phyloP scores from a whole-genome alignment of 2,797 vertebrate species.

The Silurus aristotelis region DNA sequence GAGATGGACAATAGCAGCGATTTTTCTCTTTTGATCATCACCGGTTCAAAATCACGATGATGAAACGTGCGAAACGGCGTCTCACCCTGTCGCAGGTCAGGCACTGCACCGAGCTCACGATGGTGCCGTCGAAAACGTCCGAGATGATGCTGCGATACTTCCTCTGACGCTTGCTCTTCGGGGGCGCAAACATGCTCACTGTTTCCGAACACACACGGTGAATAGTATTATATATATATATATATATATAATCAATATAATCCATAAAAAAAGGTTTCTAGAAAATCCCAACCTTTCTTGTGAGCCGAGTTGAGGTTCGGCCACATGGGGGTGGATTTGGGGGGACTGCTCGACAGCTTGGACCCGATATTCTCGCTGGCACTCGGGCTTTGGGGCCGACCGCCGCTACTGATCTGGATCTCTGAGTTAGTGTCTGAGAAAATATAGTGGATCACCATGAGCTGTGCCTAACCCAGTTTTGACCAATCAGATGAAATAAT shows the following conservation, averaged over 20 bases:
- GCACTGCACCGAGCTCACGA: constrained; percentile 97
- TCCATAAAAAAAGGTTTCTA: too few species aligned
- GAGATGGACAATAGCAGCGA: constrained; percentile 39
- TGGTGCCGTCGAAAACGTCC: constrained; percentile 96
- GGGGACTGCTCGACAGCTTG: constrained; percentile 87
- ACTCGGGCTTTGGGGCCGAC: constrained; percentile 77
- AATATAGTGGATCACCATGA: background rate
- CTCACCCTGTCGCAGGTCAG: constrained; percentile 97
- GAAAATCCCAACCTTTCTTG: constrained; percentile 79
- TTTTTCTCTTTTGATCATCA: too few species aligned
- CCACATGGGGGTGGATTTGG: constrained; percentile 83
- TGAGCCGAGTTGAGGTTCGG: constrained; percentile 79
- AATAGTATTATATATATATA: too few species aligned
- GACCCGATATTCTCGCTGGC: constrained; percentile 76
- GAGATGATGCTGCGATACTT: constrained; percentile 96
- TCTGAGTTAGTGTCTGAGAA: constrained; percentile 82
- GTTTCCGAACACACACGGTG: constrained; percentile 21
- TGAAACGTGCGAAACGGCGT: background rate
- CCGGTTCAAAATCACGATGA: background rate
- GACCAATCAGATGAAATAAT: background rate
- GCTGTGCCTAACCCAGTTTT: background rate
- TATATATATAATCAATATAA: too few species aligned
- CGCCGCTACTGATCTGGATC: constrained; percentile 81
- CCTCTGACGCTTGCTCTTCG: constrained; percentile 92
- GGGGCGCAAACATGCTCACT: constrained; percentile 77